Base-by-base conservation (phyloP, 1,140 invertebrate species). In the Bathynomus jamesi region DNA sequence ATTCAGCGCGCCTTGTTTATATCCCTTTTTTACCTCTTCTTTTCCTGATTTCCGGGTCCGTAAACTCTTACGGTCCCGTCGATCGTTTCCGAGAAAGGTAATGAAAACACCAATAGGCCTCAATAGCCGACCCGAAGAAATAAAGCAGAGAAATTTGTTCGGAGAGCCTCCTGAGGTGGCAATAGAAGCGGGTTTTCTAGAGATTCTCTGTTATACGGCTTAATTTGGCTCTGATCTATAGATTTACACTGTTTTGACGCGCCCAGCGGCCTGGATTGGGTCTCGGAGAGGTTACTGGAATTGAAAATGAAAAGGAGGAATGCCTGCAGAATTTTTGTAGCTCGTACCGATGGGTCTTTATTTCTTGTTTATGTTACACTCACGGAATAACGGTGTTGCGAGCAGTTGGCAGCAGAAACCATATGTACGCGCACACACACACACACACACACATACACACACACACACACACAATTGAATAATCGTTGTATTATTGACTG, bases 211-310 rank as follows among this genome's bases (percentile, higher is more conserved):
- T 53, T 53, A 53, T 53, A 53, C 21, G 21, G 40, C 40, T 53
- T 53, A 53, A 53, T 53, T 53, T 53, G 40, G 40, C 40, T 53
- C 40, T 53, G 40, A 53, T 53, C 40, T 53, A 53, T 53, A 53
- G 40, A 53, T 53, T 53, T 53, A 53, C 40, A 53, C 40, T 53
- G 40, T 53, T 53, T 53, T 53, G 11, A 65, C 28, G 46, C 29
- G 27, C 31, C n/a, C n/a, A 67, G 4, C 5, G 46, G 46, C 21
- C 63, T 30, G 29, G 63, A 17, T 65, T 65, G 60, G 11, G 61
- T 13, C 17, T 24, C 25, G 30, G 8, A 61, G 7, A 21, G 67
- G 53, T 13, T 25, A 24, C 28, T 46, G 13, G 27, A n/a, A 28
- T 28, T 29, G n/a, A 27, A 60, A 53, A 69, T 21, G 28, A n/a